Conservation (phyloP, 2,797 vertebrate species). For the Manis crassicaudata region DNA sequence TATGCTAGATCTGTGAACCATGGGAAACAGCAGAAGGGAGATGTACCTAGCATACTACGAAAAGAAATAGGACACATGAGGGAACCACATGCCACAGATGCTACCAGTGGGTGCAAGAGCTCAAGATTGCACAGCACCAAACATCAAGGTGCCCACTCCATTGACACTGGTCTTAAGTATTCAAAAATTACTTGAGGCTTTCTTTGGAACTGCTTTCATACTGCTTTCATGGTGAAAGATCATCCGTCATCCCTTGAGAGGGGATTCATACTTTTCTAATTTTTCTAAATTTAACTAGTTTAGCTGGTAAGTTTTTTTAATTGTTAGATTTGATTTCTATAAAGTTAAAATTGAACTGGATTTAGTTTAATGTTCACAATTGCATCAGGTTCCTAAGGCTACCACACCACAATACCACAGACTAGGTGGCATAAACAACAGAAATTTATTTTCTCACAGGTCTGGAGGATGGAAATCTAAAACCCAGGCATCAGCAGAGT, state of each 20-base stretch:
- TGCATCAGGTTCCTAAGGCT: neutral
- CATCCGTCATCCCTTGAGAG: neutral
- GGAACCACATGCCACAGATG: neutral
- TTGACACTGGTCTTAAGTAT: neutral
- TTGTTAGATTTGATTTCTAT: neutral
- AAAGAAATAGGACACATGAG: neutral
- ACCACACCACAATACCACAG: too few relatives aligned
- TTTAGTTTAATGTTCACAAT: neutral
- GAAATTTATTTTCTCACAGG: neutral
- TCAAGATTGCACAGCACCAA: neutral
- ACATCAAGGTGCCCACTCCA: neutral
- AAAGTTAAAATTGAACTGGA: neutral
- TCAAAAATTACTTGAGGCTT: neutral
- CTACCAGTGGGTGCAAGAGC: neutral
- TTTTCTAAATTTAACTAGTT: neutral
- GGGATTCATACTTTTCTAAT: neutral
- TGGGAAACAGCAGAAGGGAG: neutral
- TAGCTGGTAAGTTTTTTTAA: neutral
- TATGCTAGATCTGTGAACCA: neutral
- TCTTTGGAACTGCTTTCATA: conserved; percentile 33
- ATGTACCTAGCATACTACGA: neutral
- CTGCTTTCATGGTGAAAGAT: neutral
- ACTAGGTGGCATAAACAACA: neutral
- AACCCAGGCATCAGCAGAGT: neutral
- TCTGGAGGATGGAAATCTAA: neutral